These are phyloP conservation scores for Sebastes hopkinsi DNA, from an alignment of 2,797 vertebrate species.

Conservation along the genomic window DNA sequence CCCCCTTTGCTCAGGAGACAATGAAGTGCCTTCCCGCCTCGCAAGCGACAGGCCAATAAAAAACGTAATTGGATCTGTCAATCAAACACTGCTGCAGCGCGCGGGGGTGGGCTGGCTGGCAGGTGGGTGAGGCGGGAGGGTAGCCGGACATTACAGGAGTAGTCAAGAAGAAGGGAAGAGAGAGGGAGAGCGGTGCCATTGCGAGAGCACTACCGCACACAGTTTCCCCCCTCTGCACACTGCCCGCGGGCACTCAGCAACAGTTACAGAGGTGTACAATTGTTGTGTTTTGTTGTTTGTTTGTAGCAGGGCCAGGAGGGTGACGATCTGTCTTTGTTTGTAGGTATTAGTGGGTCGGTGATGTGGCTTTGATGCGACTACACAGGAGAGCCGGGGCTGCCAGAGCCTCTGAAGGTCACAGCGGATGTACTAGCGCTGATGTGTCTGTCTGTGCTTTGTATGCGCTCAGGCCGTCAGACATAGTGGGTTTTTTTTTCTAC, in stretches of 20 bases:
- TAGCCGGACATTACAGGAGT: constrained; percentile 49
- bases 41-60: constrained; percentile 82
- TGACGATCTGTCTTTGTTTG: constrained; percentile 68
- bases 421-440: constrained; percentile 45
- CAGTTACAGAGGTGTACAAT: constrained; percentile 45
- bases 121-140: constrained; percentile 44
- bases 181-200: background rate
- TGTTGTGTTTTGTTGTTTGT: constrained; percentile 64
- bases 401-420: constrained; percentile 73
- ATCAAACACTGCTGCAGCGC: constrained; percentile 72
- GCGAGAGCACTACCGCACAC: constrained; percentile 2
- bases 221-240: constrained; percentile 10
- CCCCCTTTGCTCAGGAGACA: constrained; percentile 75
- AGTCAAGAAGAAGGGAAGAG: background rate
- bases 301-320: constrained; percentile 40
- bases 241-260: constrained; percentile 40
- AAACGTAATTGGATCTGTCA: constrained; percentile 86
- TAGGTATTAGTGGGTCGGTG: constrained; percentile 62
- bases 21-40: constrained; percentile 80
- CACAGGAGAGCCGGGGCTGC: constrained; percentile 53
- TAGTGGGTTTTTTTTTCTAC: constrained; percentile 29
- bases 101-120: constrained; percentile 46
- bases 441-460: constrained; percentile 47
- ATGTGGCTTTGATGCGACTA: constrained; percentile 72
- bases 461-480: constrained; percentile 31